Conservation (phyloP, 2,888 invertebrate genomes). For the Torymus texanus region DNA sequence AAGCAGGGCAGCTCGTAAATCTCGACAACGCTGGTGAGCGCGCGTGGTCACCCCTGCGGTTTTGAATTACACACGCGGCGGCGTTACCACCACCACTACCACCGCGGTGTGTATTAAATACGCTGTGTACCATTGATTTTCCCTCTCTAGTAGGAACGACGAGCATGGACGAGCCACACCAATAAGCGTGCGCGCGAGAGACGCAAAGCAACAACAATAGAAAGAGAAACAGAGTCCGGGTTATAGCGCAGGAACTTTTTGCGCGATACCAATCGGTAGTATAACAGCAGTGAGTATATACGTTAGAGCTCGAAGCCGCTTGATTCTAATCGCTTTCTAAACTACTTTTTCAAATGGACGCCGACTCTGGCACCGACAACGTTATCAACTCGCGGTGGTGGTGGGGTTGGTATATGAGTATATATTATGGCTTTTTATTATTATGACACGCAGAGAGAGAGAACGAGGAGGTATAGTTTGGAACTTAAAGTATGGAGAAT, state of each 20-base stretch:
- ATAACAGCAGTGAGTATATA: no score
- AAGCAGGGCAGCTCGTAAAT: no score
- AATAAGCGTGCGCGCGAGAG: background rate
- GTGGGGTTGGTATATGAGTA: no score
- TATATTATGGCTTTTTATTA: no score
- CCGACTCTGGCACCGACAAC: no score
- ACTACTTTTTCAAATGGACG: constrained; percentile 33
- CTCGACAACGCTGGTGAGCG: no score
- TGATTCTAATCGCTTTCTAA: constrained; percentile 46
- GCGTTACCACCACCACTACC: background rate
- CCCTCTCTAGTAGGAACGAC: background rate
- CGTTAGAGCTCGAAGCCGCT: no score
- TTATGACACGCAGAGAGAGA: no score
- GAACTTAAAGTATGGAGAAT: no score
- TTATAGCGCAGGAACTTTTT: constrained; percentile 19
- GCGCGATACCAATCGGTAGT: constrained; percentile 37
- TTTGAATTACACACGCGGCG: constrained; percentile 47
- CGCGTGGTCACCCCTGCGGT: constrained; percentile 46
- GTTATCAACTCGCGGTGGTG: no score
- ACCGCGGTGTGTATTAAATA: constrained; percentile 36
- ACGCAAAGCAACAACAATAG: constrained; percentile 23
- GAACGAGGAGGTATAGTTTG: no score
- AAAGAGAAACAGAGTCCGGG: constrained; percentile 7
- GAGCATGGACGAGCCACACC: background rate
- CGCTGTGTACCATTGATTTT: constrained; percentile 50